Conservation (phyloP, 1,140 invertebrate genomes). For the Euglossa dilemma region DNA sequence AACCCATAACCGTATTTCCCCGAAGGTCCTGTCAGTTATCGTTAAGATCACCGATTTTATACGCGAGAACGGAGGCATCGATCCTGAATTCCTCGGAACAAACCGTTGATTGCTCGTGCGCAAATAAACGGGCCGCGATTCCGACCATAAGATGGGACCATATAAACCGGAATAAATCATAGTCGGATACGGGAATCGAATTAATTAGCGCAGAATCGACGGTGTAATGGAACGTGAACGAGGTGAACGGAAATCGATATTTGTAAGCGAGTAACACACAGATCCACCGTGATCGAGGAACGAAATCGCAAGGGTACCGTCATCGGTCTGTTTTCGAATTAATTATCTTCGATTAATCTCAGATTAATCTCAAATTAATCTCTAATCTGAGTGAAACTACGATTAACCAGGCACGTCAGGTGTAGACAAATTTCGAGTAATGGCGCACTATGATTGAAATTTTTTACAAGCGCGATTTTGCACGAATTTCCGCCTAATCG, state of each 20-base stretch:
- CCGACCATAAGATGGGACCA: not conserved
- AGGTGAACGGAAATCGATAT: not conserved
- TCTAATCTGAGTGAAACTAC: no score
- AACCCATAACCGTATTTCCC: slow-evolving; percentile 22
- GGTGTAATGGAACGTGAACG: not conserved
- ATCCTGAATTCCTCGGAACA: slow-evolving; percentile 25
- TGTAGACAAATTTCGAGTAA: no score
- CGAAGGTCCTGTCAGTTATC: not conserved
- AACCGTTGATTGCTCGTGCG: slow-evolving; percentile 24
- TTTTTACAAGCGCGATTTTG: no score
- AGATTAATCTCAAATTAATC: no score
- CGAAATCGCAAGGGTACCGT: no score
- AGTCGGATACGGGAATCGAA: not conserved
- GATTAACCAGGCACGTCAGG: no score
- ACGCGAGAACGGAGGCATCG: slow-evolving; percentile 12
- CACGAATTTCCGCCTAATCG: no score
- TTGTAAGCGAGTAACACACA: no score
- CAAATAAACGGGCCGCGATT: not conserved
- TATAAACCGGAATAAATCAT: slow-evolving; percentile 44
- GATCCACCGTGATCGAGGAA: no score
- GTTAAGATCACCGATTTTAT: slow-evolving; percentile 20
- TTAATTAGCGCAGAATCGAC: not conserved
- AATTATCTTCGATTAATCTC: no score
- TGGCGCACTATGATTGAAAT: no score
- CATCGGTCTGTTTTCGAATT: no score